Evolutionary conservation across 2,888 invertebrate species (phyloP), one percentile per base, ranked within the genome.

Genomic region (Drosophila flavopinicola): DNA sequence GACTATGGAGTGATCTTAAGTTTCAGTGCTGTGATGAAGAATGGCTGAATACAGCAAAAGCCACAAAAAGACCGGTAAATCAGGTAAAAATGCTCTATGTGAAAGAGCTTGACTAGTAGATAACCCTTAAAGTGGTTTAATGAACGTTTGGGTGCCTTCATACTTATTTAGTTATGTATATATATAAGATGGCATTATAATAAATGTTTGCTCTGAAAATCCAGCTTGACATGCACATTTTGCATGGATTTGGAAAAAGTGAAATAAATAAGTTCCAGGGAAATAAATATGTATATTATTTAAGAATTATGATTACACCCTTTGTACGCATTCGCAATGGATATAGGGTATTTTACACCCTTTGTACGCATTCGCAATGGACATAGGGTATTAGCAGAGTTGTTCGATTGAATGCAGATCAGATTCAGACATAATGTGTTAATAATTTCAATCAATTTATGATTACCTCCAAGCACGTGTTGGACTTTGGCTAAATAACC

Each of bases 1-100:
- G 6, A 9, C 30, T 37, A 5, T 20, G 4, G 4, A 1, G 9
- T 20, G 59, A 58, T 61, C 58, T 65, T 41, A 54, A 30, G 54
- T 64, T 64, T 47, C 63, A 33, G 2, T 42, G 35, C 3, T 15
- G 20, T 15, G 9, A 9, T 6, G 2, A 17, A 30, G 23, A 61
- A 51, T 42, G 37, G 27, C 35, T 13, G n/a, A 37, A 41, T 5
- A 38, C 9, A 5, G 27, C 29, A 39, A 57, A n/a, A 63, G 7
- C 41, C 66, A 25, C 64, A 54, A 27, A 23, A 3, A 15, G 15
- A 3, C 24, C 32, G 27, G 9, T 44, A 1, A 20, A 35, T 6
- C 33, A 9, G 10, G 6, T 13, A 23, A 4, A 2, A 0, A 6
- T 27, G n/a, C 11, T 27, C 17, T 9, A 9, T 1, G 4, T 1